Percentiles rank a stretch among this genome's conserved stretches.
Conservation (phyloP, 2,888 invertebrate genomes). For the Agrenia bidenticulata region DNA sequence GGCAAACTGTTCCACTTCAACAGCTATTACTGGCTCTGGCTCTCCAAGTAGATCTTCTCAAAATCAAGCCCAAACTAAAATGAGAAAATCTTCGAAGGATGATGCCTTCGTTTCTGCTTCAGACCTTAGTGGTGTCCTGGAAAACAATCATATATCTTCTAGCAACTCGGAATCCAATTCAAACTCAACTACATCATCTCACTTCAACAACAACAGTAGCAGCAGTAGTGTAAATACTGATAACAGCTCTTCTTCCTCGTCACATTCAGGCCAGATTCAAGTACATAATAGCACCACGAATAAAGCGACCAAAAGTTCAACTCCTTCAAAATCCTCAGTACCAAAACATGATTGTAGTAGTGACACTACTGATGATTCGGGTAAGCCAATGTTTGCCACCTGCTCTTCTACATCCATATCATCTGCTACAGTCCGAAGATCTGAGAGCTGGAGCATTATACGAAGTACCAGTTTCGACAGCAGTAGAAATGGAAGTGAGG, state of each 20-base stretch:
- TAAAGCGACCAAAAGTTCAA: no score
- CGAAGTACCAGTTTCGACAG: slow-evolving; percentile 2
- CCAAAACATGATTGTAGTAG: neutral
- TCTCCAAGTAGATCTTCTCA: neutral
- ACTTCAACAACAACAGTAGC: neutral
- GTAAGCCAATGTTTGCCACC: slow-evolving; percentile 8
- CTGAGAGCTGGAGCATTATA: neutral
- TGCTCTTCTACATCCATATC: slow-evolving; percentile 8
- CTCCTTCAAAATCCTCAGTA: no score
- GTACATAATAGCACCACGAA: neutral
- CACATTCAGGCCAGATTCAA: no score
- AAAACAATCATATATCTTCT: neutral
- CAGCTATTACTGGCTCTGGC: neutral
- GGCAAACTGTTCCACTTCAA: no score
- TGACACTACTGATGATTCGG: slow-evolving; percentile 8
- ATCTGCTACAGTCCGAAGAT: slow-evolving; percentile 8
- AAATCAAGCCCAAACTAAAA: neutral
- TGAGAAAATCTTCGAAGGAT: slow-evolving; percentile 2
- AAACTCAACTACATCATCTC: slow-evolving; percentile 3
- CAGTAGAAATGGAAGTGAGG: neutral
- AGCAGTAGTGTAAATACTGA: neutral
- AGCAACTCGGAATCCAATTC: slow-evolving; percentile 4
- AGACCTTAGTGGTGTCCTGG: slow-evolving; percentile 4
- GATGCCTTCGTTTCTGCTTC: slow-evolving; percentile 7
- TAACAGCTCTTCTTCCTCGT: neutral